These are phyloP conservation scores for Eilema depressum DNA, from an alignment of 2,888 invertebrate genomes.

Conservation along the genomic window DNA sequence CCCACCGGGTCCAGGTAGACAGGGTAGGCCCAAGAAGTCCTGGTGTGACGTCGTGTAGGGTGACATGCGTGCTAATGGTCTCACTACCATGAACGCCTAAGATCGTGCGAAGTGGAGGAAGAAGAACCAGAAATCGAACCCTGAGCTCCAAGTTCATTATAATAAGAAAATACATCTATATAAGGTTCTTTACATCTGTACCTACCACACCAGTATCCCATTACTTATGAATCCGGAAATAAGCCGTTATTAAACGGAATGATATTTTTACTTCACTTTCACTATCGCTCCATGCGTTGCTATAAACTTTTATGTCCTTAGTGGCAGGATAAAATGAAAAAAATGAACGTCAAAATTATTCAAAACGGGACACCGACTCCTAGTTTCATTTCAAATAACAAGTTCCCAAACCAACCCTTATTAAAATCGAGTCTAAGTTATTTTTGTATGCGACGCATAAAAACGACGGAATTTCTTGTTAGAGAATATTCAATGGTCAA, in stretches of 20 bases:
- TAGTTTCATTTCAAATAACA: slow-evolving; percentile 26
- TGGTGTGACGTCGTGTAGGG: too few species aligned
- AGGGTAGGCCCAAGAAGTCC: too few species aligned
- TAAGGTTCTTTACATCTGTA: too few species aligned
- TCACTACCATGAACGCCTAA: too few species aligned
- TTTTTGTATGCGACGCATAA: not conserved
- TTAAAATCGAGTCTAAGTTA: slow-evolving; percentile 13
- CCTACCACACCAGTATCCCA: too few species aligned
- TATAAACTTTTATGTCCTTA: slow-evolving; percentile 31
- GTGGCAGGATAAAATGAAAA: slow-evolving; percentile 27
- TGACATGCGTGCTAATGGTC: too few species aligned
- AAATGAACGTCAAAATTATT: slow-evolving; percentile 33
- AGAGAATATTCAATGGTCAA: not conserved
- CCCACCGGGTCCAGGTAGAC: too few species aligned
- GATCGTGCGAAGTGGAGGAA: too few species aligned
- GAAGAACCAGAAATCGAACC: too few species aligned
- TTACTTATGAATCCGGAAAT: too few species aligned
- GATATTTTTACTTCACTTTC: not conserved
- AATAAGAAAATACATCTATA: too few species aligned
- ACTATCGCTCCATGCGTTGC: slow-evolving; percentile 24
- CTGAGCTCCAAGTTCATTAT: too few species aligned
- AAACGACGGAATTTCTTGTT: not conserved
- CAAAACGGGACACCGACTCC: slow-evolving; percentile 20
- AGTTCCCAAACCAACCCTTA: slow-evolving; percentile 8
- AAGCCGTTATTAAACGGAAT: not conserved